Percentiles rank a stretch among this genome's conserved stretches.
These are phyloP conservation scores for Bombus polaris DNA, from an alignment of 1,140 invertebrate genomes.

Conservation along the genomic window DNA sequence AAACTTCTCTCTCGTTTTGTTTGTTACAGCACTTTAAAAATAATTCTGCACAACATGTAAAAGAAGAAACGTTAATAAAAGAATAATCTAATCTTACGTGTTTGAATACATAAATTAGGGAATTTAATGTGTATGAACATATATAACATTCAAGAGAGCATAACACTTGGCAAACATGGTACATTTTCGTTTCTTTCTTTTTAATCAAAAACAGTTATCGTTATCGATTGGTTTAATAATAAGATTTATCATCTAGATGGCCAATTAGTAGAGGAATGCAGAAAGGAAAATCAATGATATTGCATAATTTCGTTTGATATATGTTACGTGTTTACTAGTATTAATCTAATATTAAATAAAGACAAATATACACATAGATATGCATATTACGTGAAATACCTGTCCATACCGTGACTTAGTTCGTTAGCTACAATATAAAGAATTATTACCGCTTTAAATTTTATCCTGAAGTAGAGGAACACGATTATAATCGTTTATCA, in stretches of 20 bases:
- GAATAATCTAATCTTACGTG: too few species aligned
- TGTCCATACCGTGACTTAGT: conserved; percentile 1
- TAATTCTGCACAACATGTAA: neutral
- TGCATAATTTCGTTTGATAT: conserved; percentile 7
- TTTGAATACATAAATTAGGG: neutral
- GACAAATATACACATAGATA: neutral
- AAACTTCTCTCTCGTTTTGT: neutral
- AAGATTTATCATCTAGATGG: conserved; percentile 1
- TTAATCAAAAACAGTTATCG: neutral
- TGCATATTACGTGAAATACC: conserved; percentile 19
- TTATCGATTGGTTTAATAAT: neutral
- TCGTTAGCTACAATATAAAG: conserved; percentile 32
- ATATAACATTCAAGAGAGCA: neutral
- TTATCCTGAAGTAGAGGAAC: neutral
- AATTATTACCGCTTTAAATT: conserved; percentile 31
- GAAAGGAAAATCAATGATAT: neutral
- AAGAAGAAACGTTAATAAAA: neutral
- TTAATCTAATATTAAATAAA: conserved; percentile 11
- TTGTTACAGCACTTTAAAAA: neutral
- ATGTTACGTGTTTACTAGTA: neutral
- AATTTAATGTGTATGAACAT: neutral
- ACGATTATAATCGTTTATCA: neutral
- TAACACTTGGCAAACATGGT: neutral
- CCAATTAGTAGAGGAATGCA: neutral
- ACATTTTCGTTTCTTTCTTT: neutral